phyloP scores from a whole-genome alignment of 1,140 invertebrate genomes.

The Oscheius sp. region DNA sequence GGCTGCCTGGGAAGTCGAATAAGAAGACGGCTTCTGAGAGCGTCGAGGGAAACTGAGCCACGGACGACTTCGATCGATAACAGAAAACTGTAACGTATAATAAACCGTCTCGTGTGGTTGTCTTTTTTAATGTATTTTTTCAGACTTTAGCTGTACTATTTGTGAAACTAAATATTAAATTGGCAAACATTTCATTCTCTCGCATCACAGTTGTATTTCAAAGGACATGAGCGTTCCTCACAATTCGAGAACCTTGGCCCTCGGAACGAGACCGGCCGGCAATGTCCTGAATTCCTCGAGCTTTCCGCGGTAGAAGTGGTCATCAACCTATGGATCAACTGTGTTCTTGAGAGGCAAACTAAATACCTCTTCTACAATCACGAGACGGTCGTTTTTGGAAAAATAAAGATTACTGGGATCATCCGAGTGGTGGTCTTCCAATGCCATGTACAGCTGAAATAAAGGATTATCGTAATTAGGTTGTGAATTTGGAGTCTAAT shows the following conservation, averaged over 20 bases:
- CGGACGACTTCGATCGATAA: too few species aligned
- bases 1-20: too few species aligned
- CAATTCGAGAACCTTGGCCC: neutral
- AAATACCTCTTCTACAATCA: conserved; percentile 23
- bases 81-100: too few species aligned
- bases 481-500: neutral
- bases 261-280: conserved; percentile 14
- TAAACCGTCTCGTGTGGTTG: neutral
- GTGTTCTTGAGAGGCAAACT: neutral
- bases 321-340: conserved; percentile 9
- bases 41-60: too few species aligned
- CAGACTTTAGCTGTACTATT: too few species aligned
- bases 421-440: conserved; percentile 21
- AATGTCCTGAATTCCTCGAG: conserved; percentile 25
- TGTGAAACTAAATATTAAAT: too few species aligned
- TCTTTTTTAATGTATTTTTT: neutral
- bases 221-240: neutral
- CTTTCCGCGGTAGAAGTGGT: conserved; percentile 24
- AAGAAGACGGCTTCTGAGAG: too few species aligned
- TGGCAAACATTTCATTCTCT: too few species aligned
- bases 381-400: conserved; percentile 11
- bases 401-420: conserved; percentile 24
- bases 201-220: neutral
- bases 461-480: neutral
- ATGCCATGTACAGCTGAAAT: conserved; percentile 1